Evolutionary conservation across 2,113 vertebrate genomes (phyloP), one percentile per base, ranked within the genome.

Genomic region (Colaptes auratus): DNA sequence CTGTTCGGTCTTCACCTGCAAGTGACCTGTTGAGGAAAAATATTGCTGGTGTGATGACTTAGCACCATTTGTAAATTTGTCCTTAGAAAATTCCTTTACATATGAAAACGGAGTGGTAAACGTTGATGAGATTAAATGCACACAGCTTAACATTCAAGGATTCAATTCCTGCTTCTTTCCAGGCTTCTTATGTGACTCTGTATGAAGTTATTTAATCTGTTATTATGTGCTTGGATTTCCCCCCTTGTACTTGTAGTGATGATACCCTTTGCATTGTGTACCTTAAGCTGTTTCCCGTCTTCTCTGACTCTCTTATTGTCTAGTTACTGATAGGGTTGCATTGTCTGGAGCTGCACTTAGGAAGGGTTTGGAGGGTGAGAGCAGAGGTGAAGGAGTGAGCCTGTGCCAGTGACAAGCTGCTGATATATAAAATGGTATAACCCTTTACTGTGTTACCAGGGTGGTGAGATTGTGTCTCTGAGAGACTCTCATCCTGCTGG

Each of bases 391-490:
- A 33, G 73, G 25, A 39, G 33, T 30, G 24, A 75, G n/a, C n/a
- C 30, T 36, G n/a, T 44, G n/a, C 1, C 6, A 30, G 50, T 52
- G 23, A 10, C 10, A 42, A n/a, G 46, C 24, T 6, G 0, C 63
- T 31, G 24, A 2, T 36, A 1, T 0, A 14, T 36, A 15, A 84
- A 36, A 50, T 3, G 59, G 3, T 61, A 1, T 8, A n/a, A 52
- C 28, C 16, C 77, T 89, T 36, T n/a, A 12, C 39, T 18, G 7
- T 55, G 31, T 30, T 59, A 7, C 64, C 30, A 19, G 23, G 13
- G 13, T 8, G 10, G 6, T 73, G 35, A 23, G 14, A 2, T 17
- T 25, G 10, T 31, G 42, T 81, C 23, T 58, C 42, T 46, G 56
- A 35, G 53, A 33, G 33, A 13, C 53, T 74, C 64, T 39, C 2